These are phyloP conservation scores for Labia minor DNA, from an alignment of 2,888 invertebrate genomes.

Conservation along the genomic window DNA sequence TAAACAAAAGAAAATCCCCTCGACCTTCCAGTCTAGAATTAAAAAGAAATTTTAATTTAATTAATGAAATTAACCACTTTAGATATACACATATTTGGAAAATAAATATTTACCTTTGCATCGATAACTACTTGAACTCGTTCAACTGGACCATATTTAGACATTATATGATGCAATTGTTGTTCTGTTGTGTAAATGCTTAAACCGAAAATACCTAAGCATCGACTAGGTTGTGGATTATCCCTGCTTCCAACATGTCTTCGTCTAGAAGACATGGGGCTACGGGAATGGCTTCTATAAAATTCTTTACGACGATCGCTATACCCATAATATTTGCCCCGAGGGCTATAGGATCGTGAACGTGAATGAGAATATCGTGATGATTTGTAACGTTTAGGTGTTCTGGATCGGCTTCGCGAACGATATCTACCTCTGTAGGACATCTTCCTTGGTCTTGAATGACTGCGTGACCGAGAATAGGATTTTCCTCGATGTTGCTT, in stretches of 20 bases:
- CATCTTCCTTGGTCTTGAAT: slow-evolving; percentile 34
- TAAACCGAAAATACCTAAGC: slow-evolving; percentile 90
- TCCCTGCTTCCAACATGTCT: slow-evolving; percentile 72
- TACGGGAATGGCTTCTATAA: slow-evolving; percentile 57
- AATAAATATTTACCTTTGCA: slow-evolving; percentile 78
- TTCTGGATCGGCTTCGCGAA: slow-evolving; percentile 53
- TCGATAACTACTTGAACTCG: slow-evolving; percentile 91
- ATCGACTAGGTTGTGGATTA: slow-evolving; percentile 76
- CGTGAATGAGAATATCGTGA: slow-evolving; percentile 35
- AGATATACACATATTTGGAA: too few relatives aligned
- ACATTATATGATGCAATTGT: slow-evolving; percentile 83
- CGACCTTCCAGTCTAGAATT: slow-evolving; percentile 72
- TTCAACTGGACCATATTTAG: slow-evolving; percentile 84
- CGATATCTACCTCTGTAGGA: slow-evolving; percentile 31
- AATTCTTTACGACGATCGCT: slow-evolving; percentile 40
- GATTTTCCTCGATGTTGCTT: slow-evolving; percentile 26
- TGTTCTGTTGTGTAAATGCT: slow-evolving; percentile 87
- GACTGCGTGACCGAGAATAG: slow-evolving; percentile 31
- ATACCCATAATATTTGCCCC: slow-evolving; percentile 33
- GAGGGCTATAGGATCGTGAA: slow-evolving; percentile 46
- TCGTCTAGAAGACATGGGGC: slow-evolving; percentile 71
- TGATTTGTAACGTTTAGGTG: slow-evolving; percentile 27
- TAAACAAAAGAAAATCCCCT: slow-evolving; percentile 96
- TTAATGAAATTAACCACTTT: too few relatives aligned
- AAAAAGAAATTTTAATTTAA: slow-evolving; percentile 25